Percentiles rank a stretch among this genome's conserved stretches.
Evolutionary conservation across 2,888 invertebrate genomes (phyloP).

Genomic region (Aleiodes testaceus): DNA sequence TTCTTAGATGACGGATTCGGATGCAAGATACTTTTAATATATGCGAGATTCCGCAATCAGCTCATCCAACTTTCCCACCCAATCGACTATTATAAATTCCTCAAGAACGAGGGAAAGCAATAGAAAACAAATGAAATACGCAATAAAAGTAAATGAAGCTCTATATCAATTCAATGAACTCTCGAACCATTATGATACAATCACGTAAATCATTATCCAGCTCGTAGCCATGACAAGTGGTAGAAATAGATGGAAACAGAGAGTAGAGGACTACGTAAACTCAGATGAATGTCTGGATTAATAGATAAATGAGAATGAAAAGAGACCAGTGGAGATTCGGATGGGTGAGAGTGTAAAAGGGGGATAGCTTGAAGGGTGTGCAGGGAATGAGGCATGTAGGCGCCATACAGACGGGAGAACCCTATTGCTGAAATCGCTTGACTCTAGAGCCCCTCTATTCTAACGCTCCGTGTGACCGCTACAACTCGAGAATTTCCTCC

Average conservation of each 20-base stretch:
- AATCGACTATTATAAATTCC: not conserved
- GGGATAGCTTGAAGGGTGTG: conserved; percentile 1
- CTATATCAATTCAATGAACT: conserved; percentile 14
- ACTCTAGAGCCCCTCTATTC: conserved; percentile 43
- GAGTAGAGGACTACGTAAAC: not conserved
- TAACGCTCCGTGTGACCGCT: conserved; percentile 22
- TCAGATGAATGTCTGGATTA: conserved; percentile 42
- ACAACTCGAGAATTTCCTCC: conserved; percentile 1
- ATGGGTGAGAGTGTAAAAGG: conserved; percentile 6
- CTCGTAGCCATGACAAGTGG: conserved; percentile 38
- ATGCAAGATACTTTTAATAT: no score
- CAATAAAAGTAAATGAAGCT: not conserved
- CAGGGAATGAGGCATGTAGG: conserved; percentile 19
- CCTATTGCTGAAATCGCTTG: conserved; percentile 46
- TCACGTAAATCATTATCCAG: conserved; percentile 51
- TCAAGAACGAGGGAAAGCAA: not conserved
- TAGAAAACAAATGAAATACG: not conserved
- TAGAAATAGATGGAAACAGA: conserved; percentile 41
- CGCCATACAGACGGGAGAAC: conserved; percentile 38
- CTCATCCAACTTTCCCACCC: not conserved
- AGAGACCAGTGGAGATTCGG: not conserved
- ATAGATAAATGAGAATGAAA: conserved; percentile 43
- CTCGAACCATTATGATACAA: conserved; percentile 48
- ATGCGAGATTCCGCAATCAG: not conserved
- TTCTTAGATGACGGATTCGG: no score